Evolutionary conservation across 2,113 vertebrate genomes (phyloP).

Genomic region (Centropristis striata): DNA sequence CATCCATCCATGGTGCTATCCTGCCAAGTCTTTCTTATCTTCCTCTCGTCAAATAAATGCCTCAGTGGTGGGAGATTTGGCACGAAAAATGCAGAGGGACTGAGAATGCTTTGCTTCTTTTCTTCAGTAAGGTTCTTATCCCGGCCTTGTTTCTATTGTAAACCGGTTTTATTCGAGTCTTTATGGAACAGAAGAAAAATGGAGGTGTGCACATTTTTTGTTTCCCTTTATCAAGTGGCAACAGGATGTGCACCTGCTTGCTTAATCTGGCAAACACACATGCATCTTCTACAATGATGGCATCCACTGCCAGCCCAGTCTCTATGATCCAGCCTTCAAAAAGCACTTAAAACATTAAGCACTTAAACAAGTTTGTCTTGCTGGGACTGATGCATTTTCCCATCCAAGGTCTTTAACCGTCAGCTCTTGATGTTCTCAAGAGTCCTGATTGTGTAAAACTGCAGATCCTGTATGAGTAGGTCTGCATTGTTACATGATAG

Average conservation of each 20-base stretch:
- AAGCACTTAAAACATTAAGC: conserved; percentile 46
- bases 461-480: neutral
- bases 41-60: conserved; percentile 32
- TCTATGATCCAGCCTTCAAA: conserved; percentile 23
- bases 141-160: conserved; percentile 52
- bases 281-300: neutral
- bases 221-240: conserved; percentile 48
- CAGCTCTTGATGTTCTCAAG: neutral
- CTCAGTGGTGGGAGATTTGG: conserved; percentile 46
- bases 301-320: neutral
- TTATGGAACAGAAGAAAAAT: conserved; percentile 36
- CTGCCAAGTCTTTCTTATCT: conserved; percentile 69
- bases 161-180: conserved; percentile 13
- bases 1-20: conserved; percentile 27
- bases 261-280: conserved; percentile 27
- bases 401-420: neutral
- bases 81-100: conserved; percentile 20
- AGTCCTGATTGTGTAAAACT: neutral
- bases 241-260: conserved; percentile 50
- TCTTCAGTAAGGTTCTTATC: conserved; percentile 42
- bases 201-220: conserved; percentile 17
- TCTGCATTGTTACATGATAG: neutral
- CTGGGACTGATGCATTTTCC: conserved; percentile 9
- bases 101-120: conserved; percentile 27
- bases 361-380: conserved; percentile 26